Base-by-base conservation (phyloP, 2,797 vertebrate genomes). In the Molossus molossus region DNA sequence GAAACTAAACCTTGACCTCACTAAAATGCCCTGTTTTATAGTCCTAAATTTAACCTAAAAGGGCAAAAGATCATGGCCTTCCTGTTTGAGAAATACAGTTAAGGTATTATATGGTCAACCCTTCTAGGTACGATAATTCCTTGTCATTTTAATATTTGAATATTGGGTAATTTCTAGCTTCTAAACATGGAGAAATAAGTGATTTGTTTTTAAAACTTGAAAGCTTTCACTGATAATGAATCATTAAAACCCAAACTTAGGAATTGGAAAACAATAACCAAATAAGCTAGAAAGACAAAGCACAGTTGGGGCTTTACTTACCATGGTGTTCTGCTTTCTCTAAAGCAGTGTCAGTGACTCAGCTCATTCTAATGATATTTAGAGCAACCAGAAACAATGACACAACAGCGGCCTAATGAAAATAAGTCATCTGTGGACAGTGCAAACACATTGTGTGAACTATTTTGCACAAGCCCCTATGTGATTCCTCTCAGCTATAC, bases 381-480 rank as follows among this genome's bases (percentile, higher is more conserved):
- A 86, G 27, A 77, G 18, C 21, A 95, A 80, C 2, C 73, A 91
- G 72, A 83, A 95, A 75, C 18, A 62, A 84, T 88, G 23, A 9
- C 25, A 65, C 53, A 95, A 90, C 80, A 53, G 76, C 76, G 23
- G 25, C 20, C 13, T 91, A 87, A 64, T 84, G 72, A 82, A 83
- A 76, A 37, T 53, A 87, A 87, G 60, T 91, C 77, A 62, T 92
- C 48, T 81, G 1, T 72, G 58, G 23, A 50, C 11, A 48, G 48
- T 84, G 27, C 64, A 94, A 73, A 64, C 45, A 12, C 67, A 87
- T 90, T 77, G 6, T 67, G 45, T 87, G 67, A 92, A 93, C 80
- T 90, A 89, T 89, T 91, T 79, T 91, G 48, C 48, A 20, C 27
- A 45, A 37, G 33, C 50, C 11, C 25, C 67, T 60, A 29, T 62